Evolutionary conservation across 2,888 invertebrate genomes (phyloP), one percentile per base, ranked within the genome.

Genomic region (Zaprionus obscuricornis): DNA sequence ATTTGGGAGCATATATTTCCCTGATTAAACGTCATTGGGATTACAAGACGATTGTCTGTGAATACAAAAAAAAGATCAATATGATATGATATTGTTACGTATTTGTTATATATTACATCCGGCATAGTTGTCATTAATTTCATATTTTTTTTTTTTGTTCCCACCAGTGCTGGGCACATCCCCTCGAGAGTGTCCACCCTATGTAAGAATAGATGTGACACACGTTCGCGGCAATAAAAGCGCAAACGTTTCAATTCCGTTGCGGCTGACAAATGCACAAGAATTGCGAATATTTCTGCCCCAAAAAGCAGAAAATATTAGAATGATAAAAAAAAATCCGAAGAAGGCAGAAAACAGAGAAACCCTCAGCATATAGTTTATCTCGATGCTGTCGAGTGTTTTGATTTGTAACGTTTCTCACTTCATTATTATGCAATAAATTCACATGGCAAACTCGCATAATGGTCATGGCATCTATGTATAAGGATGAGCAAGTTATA

Each of bases 401-500:
- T 88, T 88, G 88, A 88, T 88, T 88, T 88, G 88, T 86, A 87
- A 88, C 88, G 88, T 88, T 88, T 88, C 87, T 88, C 88, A 88
- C 88, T 88, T 88, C 87, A 88, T 88, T 88, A 88, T 88, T 88
- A 87, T 86, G 86, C 87, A 76, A 88, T 88, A 87, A 88, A 88
- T 85, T 77, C 69, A 49, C 56, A 71, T 55, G 40, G 74, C 73
- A 49, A 52, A 57, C 56, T 46, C 64, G 50, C 60, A 71, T 82
- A 72, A 77, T 78, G 72, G 55, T 64, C 59, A 52, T 62, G 37
- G 46, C 55, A 40, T 66, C 59, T 45, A 33, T 26, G 18, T 14
- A 31, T 14, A 34, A 27, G 17, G 29, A 58, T 49, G 71, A 74
- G 70, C 60, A 46, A 60, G 14, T 37, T 34, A 18, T 36, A 1